Percentiles rank a stretch among this genome's conserved stretches.
Evolutionary conservation across 2,797 vertebrate genomes (phyloP).

Genomic region (Oreortyx pictus): DNA sequence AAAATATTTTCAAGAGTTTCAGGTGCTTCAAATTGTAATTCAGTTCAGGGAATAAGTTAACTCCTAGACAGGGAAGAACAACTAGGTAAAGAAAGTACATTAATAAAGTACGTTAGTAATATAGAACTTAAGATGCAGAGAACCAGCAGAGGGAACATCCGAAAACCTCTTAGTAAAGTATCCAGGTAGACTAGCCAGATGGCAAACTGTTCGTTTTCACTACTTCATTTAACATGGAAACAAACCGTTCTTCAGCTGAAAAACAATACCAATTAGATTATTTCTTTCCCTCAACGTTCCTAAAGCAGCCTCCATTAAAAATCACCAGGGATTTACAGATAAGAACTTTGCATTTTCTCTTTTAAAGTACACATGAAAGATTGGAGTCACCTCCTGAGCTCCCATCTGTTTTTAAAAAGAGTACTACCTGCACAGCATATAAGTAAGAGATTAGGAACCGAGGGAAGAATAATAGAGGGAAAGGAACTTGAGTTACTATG

Average conservation of each 20-base stretch:
- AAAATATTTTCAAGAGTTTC: background rate
- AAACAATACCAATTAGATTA: conserved; percentile 51
- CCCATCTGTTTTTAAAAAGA: conserved; percentile 50
- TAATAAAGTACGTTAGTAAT: background rate
- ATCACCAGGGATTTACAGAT: conserved; percentile 22
- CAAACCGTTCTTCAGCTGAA: conserved; percentile 60
- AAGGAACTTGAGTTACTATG: background rate
- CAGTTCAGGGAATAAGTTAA: background rate
- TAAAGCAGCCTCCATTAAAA: conserved; percentile 27
- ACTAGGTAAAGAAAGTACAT: background rate
- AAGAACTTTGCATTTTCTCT: conserved; percentile 7
- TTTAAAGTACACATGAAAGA: conserved; percentile 37
- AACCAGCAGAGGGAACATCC: conserved; percentile 8
- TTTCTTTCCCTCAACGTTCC: conserved; percentile 22
- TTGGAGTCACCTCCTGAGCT: conserved; percentile 30
- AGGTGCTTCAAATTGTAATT: background rate
- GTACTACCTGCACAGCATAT: background rate
- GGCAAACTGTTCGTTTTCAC: conserved; percentile 63
- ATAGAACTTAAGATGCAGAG: background rate
- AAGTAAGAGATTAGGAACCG: background rate
- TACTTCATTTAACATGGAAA: conserved; percentile 64
- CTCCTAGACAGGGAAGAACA: background rate
- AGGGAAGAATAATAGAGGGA: background rate
- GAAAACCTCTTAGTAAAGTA: conserved; percentile 46
- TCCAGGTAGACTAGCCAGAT: conserved; percentile 60